Percentiles rank a stretch among this genome's conserved stretches.
phyloP scores from a whole-genome alignment of 2,797 vertebrate genomes.

The Spondyliosoma cantharus region DNA sequence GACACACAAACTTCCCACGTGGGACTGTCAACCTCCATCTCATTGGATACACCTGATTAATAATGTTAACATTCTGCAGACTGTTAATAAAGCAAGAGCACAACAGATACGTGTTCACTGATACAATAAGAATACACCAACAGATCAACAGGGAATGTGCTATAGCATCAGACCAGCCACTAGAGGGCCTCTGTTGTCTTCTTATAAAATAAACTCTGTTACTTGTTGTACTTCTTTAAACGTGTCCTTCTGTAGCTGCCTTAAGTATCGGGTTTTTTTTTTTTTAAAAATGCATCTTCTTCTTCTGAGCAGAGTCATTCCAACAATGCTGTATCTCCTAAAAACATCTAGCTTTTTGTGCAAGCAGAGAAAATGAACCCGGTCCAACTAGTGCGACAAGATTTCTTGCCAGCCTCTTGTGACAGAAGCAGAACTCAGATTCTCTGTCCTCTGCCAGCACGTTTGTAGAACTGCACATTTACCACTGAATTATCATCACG shows the following conservation, averaged over 20 bases:
- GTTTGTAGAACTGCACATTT: not conserved
- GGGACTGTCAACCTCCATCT: not conserved
- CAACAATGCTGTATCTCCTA: not conserved
- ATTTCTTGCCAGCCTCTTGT: not conserved
- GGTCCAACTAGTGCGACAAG: not conserved
- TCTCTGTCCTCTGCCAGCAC: not conserved
- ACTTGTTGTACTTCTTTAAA: not conserved
- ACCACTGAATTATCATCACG: not conserved
- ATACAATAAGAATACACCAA: not conserved
- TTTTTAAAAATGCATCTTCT: slow-evolving; percentile 1
- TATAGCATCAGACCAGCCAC: slow-evolving; percentile 14
- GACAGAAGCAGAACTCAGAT: slow-evolving; percentile 9
- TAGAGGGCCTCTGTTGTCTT: slow-evolving; percentile 45
- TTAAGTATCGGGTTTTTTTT: not conserved
- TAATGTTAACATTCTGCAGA: not conserved
- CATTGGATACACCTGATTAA: not conserved
- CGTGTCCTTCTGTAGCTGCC: not conserved
- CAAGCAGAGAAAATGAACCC: not conserved
- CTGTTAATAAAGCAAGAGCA: not conserved
- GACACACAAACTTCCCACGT: not conserved
- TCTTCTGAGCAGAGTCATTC: not conserved
- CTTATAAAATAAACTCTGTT: not conserved
- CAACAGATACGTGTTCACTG: not conserved
- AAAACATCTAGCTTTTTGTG: not conserved
- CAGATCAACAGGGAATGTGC: not conserved